phyloP scores from a whole-genome alignment of 2,888 invertebrate genomes.

The Drosophila anomalata region DNA sequence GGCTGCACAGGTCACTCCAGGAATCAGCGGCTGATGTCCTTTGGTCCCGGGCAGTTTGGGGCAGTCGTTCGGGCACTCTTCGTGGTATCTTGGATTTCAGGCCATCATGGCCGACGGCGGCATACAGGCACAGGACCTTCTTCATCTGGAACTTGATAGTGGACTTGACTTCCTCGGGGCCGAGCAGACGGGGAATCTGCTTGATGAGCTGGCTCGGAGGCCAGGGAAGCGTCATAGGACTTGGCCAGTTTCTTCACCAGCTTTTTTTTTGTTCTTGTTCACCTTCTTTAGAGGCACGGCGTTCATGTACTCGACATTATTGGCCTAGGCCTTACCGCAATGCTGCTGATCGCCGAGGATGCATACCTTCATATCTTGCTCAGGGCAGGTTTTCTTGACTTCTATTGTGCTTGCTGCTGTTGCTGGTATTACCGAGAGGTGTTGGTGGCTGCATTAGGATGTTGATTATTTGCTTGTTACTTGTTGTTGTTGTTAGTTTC shows the following conservation, averaged over 20 bases:
- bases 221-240: slow-evolving; percentile 99
- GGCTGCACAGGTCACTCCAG: no score
- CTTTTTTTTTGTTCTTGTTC: slow-evolving; percentile 99
- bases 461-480: no score
- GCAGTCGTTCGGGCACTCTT: no score
- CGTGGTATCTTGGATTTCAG: slow-evolving; percentile 87
- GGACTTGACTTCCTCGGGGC: slow-evolving; percentile 95
- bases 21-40: no score
- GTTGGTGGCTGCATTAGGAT: no score
- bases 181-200: slow-evolving; percentile 98
- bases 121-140: slow-evolving; percentile 99
- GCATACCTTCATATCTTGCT: slow-evolving; percentile 95
- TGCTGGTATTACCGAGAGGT: no score
- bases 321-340: slow-evolving; percentile 98
- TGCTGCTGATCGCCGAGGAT: slow-evolving; percentile 99
- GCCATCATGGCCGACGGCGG: slow-evolving; percentile 98
- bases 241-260: slow-evolving; percentile 99
- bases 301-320: slow-evolving; percentile 97
- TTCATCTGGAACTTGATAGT: slow-evolving; percentile 99
- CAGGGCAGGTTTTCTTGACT: no score
- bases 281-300: slow-evolving; percentile 99
- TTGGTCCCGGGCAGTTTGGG: no score
- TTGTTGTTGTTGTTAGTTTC: no score
- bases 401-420: no score
- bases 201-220: slow-evolving; percentile 99